These are phyloP conservation scores for Syngnathus acus DNA, from an alignment of 2,797 vertebrate species.

Conservation along the genomic window DNA sequence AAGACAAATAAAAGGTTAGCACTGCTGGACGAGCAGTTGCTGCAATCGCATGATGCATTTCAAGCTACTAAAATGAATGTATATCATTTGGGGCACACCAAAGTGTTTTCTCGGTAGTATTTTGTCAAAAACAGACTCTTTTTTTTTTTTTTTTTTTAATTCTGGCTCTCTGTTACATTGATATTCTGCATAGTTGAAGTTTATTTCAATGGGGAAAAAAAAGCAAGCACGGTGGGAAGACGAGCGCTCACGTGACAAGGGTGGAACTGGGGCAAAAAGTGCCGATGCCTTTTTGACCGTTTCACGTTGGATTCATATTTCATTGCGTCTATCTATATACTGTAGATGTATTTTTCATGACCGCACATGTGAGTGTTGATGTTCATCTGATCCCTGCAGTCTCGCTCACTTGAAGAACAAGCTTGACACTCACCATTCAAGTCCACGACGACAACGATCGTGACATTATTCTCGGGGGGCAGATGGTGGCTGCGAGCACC, in stretches of 20 bases:
- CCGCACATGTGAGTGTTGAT: constrained; percentile 32
- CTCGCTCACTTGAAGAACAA: constrained; percentile 5
- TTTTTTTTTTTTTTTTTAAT: no score
- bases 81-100: no score
- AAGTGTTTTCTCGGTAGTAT: no score
- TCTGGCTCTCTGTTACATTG: no score
- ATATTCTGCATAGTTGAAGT: background rate
- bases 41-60: no score
- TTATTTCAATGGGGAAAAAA: background rate
- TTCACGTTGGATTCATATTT: constrained; percentile 51
- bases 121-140: no score
- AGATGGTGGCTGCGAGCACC: background rate
- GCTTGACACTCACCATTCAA: no score
- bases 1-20: no score
- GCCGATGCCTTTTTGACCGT: constrained; percentile 24
- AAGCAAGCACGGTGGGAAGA: background rate
- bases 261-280: background rate
- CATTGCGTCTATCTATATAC: constrained; percentile 34
- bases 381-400: constrained; percentile 23
- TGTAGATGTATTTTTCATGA: constrained; percentile 58
- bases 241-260: background rate
- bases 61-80: no score
- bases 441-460: no score
- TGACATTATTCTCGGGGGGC: no score
- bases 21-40: no score